Conservation (phyloP, 2,797 vertebrate species). For the Enteromius fasciolatus region DNA sequence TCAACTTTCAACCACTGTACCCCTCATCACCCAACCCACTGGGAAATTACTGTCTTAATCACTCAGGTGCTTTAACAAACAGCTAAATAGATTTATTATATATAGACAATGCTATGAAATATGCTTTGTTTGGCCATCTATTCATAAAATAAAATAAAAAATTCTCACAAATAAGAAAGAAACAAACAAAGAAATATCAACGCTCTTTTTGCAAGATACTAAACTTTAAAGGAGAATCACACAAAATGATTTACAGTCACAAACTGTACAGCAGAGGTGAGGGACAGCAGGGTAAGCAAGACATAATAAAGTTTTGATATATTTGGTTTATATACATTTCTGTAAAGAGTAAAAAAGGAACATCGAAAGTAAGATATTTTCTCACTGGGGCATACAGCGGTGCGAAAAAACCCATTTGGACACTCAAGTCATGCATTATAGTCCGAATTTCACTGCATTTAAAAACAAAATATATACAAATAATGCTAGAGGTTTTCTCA, state of each 20-base stretch:
- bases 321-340: constrained; percentile 74
- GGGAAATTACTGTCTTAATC: constrained; percentile 64
- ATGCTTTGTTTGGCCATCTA: constrained; percentile 70
- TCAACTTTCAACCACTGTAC: neutral
- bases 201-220: constrained; percentile 80
- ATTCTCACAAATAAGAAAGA: constrained; percentile 79
- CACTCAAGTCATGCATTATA: constrained; percentile 11
- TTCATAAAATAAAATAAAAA: constrained; percentile 73
- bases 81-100: constrained; percentile 80
- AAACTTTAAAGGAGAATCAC: constrained; percentile 81
- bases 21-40: neutral
- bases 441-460: neutral
- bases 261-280: constrained; percentile 84
- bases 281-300: constrained; percentile 67
- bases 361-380: constrained; percentile 67
- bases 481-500: neutral
- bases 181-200: constrained; percentile 75
- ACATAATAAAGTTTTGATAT: constrained; percentile 67
- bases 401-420: neutral
- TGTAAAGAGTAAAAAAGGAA: constrained; percentile 70
- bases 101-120: constrained; percentile 76
- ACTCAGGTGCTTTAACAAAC: constrained; percentile 80
- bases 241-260: constrained; percentile 88
- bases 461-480: neutral
- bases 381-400: constrained; percentile 62